Evolutionary conservation across 2,113 vertebrate species (phyloP), one percentile per base, ranked within the genome.

Genomic region (Gorsachius goisagi): DNA sequence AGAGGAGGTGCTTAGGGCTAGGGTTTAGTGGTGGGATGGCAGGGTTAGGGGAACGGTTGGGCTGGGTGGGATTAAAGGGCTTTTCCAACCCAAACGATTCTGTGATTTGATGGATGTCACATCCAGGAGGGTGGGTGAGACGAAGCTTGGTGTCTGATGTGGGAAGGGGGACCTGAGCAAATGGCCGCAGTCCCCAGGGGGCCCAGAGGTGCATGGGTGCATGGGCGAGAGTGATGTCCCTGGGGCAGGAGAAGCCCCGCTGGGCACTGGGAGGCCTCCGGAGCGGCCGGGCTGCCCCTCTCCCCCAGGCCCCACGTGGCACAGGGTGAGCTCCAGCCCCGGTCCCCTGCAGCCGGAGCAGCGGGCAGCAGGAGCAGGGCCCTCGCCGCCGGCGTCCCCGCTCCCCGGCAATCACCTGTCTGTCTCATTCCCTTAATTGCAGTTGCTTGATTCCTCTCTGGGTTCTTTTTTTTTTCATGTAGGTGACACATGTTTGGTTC

Each of bases 401-500:
- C 66, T 35, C 50, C 77, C 59, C 15, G 3, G 55, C 71, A 75
- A 55, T 45, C 56, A 17, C 71, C 72, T 52, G 5, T 35, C 50
- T 60, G 56, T 55, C 63, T 88, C 80, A 41, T 84, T 27, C 45
- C 63, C 53, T 86, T 86, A 63, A 47, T 50, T 95, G 82, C 80
- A 91, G 56, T 77, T 77, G 53, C 78, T 81, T 90, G 68, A 92
- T 91, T 96, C 88, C 78, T 90, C 74, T 78, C 76, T 56, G 33
- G 21, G 35, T 56, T 85, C 56, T 56, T 88, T 71, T 93, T 93
- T 93, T 95, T 88, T 74, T 24, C 41, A 44, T 58, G 78, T 94
- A 85, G 83, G 73, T 90, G 96, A 93, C 88, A 95, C 80, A 64
- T 74, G 66, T 87, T 93, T 93, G 72, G 81, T 95, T 96, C 20